Conservation (phyloP, 1,140 invertebrate genomes). For the Heterodera carotae region DNA sequence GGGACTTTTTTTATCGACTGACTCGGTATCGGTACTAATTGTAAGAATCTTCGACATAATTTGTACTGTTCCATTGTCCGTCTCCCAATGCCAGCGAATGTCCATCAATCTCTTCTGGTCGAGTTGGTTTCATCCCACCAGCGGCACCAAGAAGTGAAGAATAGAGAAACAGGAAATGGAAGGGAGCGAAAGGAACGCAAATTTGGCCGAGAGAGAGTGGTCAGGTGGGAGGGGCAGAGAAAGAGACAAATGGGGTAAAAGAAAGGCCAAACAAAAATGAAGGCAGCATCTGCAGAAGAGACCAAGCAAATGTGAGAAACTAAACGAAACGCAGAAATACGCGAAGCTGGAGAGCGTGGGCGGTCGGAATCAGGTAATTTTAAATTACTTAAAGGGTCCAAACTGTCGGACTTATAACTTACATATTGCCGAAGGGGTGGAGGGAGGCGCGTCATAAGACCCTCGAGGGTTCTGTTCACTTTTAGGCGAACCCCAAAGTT, state of each 20-base stretch:
- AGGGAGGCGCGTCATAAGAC: too few species aligned
- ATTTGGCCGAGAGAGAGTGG: background rate
- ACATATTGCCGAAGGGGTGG: too few species aligned
- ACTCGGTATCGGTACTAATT: too few species aligned
- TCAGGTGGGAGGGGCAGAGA: constrained; percentile 9
- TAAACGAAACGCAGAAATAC: constrained; percentile 26
- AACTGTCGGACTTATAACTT: background rate
- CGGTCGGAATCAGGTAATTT: constrained; percentile 16
- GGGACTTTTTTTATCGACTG: too few species aligned
- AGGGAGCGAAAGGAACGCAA: background rate
- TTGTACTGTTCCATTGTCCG: too few species aligned
- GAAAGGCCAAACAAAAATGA: constrained; percentile 19
- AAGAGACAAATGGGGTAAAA: background rate
- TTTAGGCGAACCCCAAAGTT: too few species aligned
- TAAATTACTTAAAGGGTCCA: background rate
- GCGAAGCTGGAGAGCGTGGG: constrained; percentile 15
- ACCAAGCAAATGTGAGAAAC: background rate
- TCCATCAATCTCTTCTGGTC: constrained; percentile 2
- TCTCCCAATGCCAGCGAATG: background rate
- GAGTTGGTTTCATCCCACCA: background rate
- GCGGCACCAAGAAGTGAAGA: background rate
- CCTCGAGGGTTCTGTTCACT: too few species aligned
- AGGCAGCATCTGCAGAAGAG: background rate
- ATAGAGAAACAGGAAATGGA: background rate
- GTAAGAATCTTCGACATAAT: too few species aligned